These are phyloP conservation scores for Spea multiplicata DNA, from an alignment of 2,113 vertebrate species.

Conservation along the genomic window DNA sequence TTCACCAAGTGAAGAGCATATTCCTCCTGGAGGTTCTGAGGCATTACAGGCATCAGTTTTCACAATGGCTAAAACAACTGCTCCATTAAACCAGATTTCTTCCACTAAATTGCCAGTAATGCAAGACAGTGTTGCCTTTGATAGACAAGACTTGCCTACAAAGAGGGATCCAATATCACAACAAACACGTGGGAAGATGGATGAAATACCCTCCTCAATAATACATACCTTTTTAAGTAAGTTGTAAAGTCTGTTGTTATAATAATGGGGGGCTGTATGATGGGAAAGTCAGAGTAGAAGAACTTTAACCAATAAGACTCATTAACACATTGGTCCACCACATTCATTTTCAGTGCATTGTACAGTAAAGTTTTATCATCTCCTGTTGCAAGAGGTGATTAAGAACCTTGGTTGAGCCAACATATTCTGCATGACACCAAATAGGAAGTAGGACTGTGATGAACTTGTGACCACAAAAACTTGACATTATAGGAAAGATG, in stretches of 20 bases:
- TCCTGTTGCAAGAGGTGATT: no score
- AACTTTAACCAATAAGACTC: no score
- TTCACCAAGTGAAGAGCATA: background rate
- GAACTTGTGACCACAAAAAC: no score
- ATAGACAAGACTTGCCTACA: background rate
- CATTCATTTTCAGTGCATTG: no score
- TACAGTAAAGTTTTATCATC: no score
- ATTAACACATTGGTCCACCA: no score
- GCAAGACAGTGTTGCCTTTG: background rate
- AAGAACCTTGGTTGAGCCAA: no score
- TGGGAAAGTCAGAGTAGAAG: no score
- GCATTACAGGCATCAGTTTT: background rate
- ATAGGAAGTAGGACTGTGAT: no score
- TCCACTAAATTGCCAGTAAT: background rate
- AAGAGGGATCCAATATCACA: background rate
- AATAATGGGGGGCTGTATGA: no score
- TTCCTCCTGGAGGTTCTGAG: background rate
- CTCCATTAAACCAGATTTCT: background rate
- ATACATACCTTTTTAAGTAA: slow-evolving; percentile 7
- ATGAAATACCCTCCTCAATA: background rate
- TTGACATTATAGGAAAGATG: no score
- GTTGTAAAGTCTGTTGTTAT: background rate
- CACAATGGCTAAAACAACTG: background rate
- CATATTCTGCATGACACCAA: no score
- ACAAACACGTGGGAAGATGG: slow-evolving; percentile 1